phyloP scores from a whole-genome alignment of 2,797 vertebrate species.

The Sebastes baramenuke region DNA sequence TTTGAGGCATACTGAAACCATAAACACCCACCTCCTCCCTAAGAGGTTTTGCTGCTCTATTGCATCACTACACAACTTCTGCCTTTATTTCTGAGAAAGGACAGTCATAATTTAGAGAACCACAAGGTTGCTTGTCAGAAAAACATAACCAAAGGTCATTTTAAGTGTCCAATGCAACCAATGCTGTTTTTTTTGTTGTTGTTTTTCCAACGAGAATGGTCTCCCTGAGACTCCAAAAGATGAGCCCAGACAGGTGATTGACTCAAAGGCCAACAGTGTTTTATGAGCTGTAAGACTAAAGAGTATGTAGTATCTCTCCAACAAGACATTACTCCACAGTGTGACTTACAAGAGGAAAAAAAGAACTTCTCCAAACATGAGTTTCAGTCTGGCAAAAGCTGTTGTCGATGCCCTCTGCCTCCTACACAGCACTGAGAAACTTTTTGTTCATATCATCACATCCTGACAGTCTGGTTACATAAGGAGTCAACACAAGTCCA shows the following conservation, averaged over 20 bases:
- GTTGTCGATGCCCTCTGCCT: conserved; percentile 55
- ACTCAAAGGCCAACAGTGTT: neutral
- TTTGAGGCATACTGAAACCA: neutral
- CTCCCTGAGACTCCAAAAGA: neutral
- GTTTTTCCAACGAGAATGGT: neutral
- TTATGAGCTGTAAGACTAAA: neutral
- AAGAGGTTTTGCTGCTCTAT: neutral
- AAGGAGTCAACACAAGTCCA: conserved; percentile 65
- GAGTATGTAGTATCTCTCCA: neutral
- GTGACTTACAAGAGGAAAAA: conserved; percentile 4
- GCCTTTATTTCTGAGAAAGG: neutral
- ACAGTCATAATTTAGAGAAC: neutral
- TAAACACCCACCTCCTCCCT: neutral
- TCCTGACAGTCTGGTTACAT: conserved; percentile 70
- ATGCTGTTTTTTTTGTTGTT: neutral
- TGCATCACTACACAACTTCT: neutral
- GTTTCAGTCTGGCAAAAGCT: conserved; percentile 55
- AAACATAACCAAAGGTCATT: neutral
- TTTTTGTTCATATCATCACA: conserved; percentile 67
- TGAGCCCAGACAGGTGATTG: neutral
- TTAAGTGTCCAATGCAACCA: neutral
- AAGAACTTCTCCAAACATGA: conserved; percentile 33
- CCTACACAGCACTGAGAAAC: conserved; percentile 67
- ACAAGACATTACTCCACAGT: conserved; percentile 18
- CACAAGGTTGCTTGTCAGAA: neutral